phyloP scores from a whole-genome alignment of 2,888 invertebrate species.

The Mesorhabditis belari region DNA sequence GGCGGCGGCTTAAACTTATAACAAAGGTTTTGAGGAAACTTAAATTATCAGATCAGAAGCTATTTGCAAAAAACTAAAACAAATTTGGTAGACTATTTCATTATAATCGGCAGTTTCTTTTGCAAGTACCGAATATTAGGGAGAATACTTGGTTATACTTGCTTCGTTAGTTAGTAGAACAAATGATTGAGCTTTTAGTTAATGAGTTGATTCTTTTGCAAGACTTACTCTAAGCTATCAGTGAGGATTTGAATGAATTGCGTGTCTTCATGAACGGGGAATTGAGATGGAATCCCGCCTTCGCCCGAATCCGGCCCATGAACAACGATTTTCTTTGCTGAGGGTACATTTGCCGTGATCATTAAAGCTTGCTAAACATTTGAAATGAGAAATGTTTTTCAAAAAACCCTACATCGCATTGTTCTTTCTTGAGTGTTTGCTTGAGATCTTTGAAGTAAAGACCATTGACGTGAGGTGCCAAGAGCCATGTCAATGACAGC shows the following conservation, averaged over 20 bases:
- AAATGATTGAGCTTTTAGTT: no score
- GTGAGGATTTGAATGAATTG: slow-evolving; percentile 45
- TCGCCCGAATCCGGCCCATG: slow-evolving; percentile 66
- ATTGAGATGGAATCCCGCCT: slow-evolving; percentile 92
- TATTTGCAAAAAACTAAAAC: no score
- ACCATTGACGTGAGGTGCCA: slow-evolving; percentile 94
- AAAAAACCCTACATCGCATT: slow-evolving; percentile 73
- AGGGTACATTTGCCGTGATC: slow-evolving; percentile 95
- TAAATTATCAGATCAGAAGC: no score
- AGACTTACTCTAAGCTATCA: slow-evolving; percentile 22
- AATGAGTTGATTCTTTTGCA: no score
- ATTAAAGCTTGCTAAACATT: slow-evolving; percentile 71
- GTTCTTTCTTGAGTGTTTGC: slow-evolving; percentile 93
- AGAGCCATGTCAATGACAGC: slow-evolving; percentile 90
- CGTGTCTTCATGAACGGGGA: slow-evolving; percentile 75
- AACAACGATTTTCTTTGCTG: slow-evolving; percentile 78
- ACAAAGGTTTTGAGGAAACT: no score
- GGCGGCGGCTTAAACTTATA: no score
- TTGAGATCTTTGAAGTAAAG: slow-evolving; percentile 99
- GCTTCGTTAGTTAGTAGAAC: no score
- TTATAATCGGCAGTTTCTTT: no score
- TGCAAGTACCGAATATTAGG: no score
- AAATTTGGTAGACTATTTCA: no score
- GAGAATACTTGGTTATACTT: no score
- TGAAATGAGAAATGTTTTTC: neutral